phyloP scores from a whole-genome alignment of 1,140 invertebrate species.

The Coenobita brevimanus region DNA sequence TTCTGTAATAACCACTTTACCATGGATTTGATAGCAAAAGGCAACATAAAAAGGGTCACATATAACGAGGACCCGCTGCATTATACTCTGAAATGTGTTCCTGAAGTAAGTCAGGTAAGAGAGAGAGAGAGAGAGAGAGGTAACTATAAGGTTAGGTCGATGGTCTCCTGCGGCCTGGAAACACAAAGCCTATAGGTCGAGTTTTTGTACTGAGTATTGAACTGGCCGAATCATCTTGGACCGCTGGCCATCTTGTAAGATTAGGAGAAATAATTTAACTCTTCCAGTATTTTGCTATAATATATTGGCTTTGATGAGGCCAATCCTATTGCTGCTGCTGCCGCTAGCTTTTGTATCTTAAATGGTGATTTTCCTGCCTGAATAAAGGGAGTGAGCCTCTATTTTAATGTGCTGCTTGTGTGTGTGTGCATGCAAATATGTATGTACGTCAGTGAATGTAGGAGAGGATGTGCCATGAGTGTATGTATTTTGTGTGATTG shows the following conservation, averaged over 20 bases:
- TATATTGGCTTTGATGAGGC: slow-evolving; percentile 24
- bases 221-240: not conserved
- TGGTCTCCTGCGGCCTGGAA: slow-evolving; percentile 8
- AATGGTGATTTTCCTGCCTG: slow-evolving; percentile 29
- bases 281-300: slow-evolving; percentile 40
- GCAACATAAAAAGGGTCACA: no score
- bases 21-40: no score
- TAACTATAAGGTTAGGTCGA: not conserved
- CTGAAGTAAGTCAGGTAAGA: no score
- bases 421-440: not conserved
- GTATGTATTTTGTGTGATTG: no score
- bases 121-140: no score
- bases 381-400: not conserved
- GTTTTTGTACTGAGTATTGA: not conserved
- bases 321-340: slow-evolving; percentile 17
- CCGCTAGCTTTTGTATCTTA: slow-evolving; percentile 36
- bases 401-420: slow-evolving; percentile 12
- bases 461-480: not conserved
- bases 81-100: no score
- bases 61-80: no score
- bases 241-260: slow-evolving; percentile 12
- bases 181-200: slow-evolving; percentile 12
- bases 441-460: not conserved
- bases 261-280: slow-evolving; percentile 24
- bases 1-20: no score